Percentiles rank a stretch among this genome's conserved stretches.
phyloP scores from a whole-genome alignment of 2,113 vertebrate species.

The Eptesicus fuscus region DNA sequence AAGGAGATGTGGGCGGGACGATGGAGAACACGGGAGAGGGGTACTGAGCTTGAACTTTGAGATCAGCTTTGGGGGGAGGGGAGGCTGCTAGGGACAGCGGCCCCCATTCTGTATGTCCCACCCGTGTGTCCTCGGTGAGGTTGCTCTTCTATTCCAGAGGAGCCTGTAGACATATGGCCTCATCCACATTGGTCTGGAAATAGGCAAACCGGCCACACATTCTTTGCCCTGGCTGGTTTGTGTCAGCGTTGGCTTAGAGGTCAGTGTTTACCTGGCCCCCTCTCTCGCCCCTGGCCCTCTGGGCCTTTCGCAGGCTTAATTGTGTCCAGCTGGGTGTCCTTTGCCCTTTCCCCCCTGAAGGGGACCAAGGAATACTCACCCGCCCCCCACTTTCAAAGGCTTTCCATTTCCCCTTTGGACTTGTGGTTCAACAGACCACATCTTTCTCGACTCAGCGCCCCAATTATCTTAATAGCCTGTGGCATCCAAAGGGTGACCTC shows the following conservation, averaged over 20 bases:
- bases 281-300: constrained; percentile 29
- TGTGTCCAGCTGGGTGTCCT: constrained; percentile 62
- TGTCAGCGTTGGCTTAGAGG: constrained; percentile 60
- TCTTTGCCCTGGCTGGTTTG: constrained; percentile 50
- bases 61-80: not conserved
- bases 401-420: constrained; percentile 48
- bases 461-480: constrained; percentile 65
- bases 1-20: too few relatives aligned
- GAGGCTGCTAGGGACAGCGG: too few relatives aligned
- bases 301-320: constrained; percentile 62
- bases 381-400: constrained; percentile 69
- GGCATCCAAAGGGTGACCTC: constrained; percentile 54
- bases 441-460: constrained; percentile 49
- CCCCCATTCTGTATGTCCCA: rapidly evolving
- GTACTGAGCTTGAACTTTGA: not conserved
- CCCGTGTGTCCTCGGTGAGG: not conserved
- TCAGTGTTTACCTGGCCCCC: constrained; percentile 58
- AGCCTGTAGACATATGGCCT: not conserved
- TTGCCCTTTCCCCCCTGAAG: not conserved
- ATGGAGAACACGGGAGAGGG: rapidly evolving
- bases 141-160: not conserved
- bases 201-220: constrained; percentile 58
- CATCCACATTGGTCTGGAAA: not conserved
- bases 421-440: constrained; percentile 57
- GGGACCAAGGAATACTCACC: constrained; percentile 44